Evolutionary conservation across 2,797 vertebrate species (phyloP).

Genomic region (Alectoris magna): DNA sequence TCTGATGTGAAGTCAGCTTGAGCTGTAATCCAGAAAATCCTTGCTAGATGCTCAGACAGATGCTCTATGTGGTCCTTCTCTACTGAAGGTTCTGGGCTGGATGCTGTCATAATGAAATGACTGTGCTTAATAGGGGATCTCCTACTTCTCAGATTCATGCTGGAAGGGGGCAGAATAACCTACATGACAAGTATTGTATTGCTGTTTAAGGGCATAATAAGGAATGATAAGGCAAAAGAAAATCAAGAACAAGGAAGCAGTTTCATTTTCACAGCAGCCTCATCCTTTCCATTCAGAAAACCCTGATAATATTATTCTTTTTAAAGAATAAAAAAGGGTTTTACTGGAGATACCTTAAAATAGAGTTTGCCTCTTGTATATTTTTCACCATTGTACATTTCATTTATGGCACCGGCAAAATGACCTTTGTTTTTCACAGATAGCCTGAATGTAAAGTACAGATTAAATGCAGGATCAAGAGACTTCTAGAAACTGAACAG

Average conservation of each 20-base stretch:
- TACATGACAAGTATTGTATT: neutral
- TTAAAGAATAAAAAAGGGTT: neutral
- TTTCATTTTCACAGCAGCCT: neutral
- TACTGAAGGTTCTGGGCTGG: neutral
- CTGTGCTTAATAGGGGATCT: neutral
- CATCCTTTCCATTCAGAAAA: neutral
- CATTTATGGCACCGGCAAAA: neutral
- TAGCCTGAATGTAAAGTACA: neutral
- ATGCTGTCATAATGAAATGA: neutral
- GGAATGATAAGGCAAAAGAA: neutral
- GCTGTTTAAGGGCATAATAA: neutral
- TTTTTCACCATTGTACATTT: neutral
- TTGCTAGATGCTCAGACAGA: slow-evolving; percentile 7
- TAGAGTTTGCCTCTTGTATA: neutral
- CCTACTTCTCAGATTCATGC: neutral
- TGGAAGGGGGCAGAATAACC: neutral
- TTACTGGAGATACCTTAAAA: neutral
- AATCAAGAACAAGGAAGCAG: neutral
- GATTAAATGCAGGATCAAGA: neutral
- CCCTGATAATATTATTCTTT: neutral
- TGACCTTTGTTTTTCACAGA: neutral
- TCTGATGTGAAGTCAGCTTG: neutral
- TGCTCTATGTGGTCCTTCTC: slow-evolving; percentile 9
- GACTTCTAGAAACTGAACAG: neutral
- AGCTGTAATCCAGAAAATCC: slow-evolving; percentile 36